These are phyloP conservation scores for Hydrophis major DNA, from an alignment of 2,797 vertebrate species.

Conservation along the genomic window DNA sequence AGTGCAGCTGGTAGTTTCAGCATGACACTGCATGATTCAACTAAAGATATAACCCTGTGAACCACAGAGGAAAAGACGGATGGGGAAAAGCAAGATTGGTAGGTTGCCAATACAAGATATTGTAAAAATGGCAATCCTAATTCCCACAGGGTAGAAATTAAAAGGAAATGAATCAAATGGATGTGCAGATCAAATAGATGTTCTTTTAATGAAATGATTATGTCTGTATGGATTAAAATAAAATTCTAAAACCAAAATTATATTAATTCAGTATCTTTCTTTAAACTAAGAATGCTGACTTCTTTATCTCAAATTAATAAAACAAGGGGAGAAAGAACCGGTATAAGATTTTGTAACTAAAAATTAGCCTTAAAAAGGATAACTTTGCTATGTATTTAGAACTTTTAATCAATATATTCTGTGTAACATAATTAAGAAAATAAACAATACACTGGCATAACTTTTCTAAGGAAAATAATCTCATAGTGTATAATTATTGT, in stretches of 20 bases:
- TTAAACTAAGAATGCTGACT: neutral
- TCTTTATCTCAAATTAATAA: neutral
- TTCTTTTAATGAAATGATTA: neutral
- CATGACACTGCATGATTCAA: neutral
- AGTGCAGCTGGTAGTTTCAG: neutral
- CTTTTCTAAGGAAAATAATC: neutral
- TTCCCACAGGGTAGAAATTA: neutral
- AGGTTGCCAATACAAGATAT: neutral
- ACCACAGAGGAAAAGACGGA: neutral
- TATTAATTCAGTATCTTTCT: neutral
- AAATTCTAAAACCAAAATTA: neutral
- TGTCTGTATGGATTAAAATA: neutral
- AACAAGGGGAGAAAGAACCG: neutral
- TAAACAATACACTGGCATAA: neutral
- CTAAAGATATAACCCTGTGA: neutral
- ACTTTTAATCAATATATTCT: neutral
- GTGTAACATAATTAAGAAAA: neutral
- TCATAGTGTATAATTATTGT: neutral
- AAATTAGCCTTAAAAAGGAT: neutral
- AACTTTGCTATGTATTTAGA: neutral
- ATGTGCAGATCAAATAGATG: neutral
- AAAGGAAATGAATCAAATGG: neutral
- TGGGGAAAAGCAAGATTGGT: neutral
- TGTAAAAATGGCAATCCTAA: neutral
- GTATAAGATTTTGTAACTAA: neutral